Evolutionary conservation across 1,140 invertebrate species (phyloP).

Genomic region (Micrasema longulum): DNA sequence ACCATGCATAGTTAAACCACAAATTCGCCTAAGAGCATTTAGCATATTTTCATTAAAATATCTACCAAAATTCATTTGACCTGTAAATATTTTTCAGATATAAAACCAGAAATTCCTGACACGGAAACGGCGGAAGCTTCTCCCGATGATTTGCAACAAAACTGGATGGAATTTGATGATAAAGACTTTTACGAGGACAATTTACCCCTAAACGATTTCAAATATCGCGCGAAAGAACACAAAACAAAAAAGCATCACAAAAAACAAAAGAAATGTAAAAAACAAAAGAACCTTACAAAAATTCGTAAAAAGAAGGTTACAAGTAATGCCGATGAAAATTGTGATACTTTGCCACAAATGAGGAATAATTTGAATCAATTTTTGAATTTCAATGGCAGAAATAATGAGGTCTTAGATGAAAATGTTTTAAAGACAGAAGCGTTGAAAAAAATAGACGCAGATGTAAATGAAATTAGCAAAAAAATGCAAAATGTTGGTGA

Average conservation of each 20-base stretch:
- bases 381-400: background rate
- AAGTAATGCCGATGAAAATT: conserved; percentile 17
- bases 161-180: conserved; percentile 12
- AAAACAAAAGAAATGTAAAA: background rate
- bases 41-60: background rate
- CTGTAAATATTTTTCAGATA: conserved; percentile 14
- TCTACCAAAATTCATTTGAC: background rate
- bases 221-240: conserved; percentile 6
- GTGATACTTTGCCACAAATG: conserved; percentile 9
- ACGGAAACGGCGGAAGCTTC: background rate
- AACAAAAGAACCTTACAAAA: conserved; percentile 18
- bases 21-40: background rate
- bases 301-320: background rate
- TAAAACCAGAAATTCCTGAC: conserved; percentile 11
- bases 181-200: conserved; percentile 24
- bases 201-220: conserved; percentile 14
- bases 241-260: background rate
- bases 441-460: background rate
- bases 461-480: background rate
- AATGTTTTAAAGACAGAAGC: background rate
- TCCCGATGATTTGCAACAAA: background rate
- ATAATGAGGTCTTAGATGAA: background rate
- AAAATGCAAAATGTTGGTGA: too few species aligned
- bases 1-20: too few species aligned
- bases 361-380: conserved; percentile 8